Conservation (phyloP, 2,113 vertebrate species). For the Microtus ochrogaster region DNA sequence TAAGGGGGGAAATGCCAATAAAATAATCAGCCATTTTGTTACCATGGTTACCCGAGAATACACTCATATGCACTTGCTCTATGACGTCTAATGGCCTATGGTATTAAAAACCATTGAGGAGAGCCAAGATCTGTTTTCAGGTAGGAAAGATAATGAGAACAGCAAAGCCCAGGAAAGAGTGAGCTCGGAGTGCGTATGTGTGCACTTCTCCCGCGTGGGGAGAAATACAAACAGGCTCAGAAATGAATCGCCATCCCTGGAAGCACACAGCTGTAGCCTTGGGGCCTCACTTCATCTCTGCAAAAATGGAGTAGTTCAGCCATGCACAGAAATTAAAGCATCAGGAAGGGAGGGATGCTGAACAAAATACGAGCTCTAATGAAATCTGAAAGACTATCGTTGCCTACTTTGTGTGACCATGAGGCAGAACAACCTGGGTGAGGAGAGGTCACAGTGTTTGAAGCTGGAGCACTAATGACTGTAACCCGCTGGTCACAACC, state of each 20-base stretch:
- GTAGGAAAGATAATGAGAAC: constrained; percentile 42
- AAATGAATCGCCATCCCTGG: constrained; percentile 27
- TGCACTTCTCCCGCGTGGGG: neutral
- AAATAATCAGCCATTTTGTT: neutral
- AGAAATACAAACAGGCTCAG: neutral
- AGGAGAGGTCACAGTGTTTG: constrained; percentile 78
- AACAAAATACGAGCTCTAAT: constrained; percentile 79
- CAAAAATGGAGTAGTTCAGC: constrained; percentile 63
- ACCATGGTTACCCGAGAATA: neutral
- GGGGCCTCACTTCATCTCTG: constrained; percentile 61
- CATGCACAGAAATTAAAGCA: constrained; percentile 76
- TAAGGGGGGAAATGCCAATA: neutral
- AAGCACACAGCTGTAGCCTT: neutral
- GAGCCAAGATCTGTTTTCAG: constrained; percentile 45
- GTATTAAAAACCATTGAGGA: constrained; percentile 44
- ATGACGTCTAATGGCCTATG: neutral
- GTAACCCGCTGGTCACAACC: constrained; percentile 64
- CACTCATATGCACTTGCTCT: neutral
- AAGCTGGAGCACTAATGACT: constrained; percentile 68
- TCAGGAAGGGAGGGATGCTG: constrained; percentile 42
- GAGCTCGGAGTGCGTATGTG: fast-evolving
- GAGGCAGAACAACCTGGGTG: constrained; percentile 73
- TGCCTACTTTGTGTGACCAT: constrained; percentile 59
- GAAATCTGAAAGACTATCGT: constrained; percentile 75
- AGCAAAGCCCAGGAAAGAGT: neutral